These are phyloP conservation scores for Bombus terrestris DNA, from an alignment of 1,140 invertebrate genomes.

Conservation along the genomic window DNA sequence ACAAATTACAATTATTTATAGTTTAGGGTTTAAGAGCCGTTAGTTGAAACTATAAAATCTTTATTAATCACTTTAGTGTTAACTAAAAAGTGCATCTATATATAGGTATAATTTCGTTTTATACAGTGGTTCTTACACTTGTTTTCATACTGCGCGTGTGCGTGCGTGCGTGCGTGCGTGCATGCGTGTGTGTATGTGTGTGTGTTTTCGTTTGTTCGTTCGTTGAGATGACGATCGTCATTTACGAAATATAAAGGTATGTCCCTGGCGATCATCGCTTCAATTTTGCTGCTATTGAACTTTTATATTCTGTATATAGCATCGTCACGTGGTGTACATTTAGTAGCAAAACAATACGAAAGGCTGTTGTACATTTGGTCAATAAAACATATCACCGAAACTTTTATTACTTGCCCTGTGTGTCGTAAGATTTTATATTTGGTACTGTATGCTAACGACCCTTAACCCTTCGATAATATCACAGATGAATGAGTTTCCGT, in stretches of 20 bases:
- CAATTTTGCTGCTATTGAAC: not conserved
- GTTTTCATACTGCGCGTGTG: slow-evolving; percentile 30
- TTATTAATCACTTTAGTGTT: slow-evolving; percentile 54
- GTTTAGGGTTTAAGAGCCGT: slow-evolving; percentile 76
- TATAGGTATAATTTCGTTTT: slow-evolving; percentile 62
- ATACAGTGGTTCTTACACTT: slow-evolving; percentile 69
- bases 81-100: slow-evolving; percentile 50
- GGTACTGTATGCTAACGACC: slow-evolving; percentile 72
- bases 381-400: slow-evolving; percentile 52
- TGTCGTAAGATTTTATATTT: slow-evolving; percentile 61
- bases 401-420: slow-evolving; percentile 63
- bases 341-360: slow-evolving; percentile 55
- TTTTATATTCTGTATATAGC: not conserved
- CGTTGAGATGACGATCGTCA: slow-evolving; percentile 49
- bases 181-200: accelerated
- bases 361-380: slow-evolving; percentile 69
- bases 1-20: slow-evolving; percentile 79
- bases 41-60: slow-evolving; percentile 70
- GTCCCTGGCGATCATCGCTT: not conserved
- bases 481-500: slow-evolving; percentile 82
- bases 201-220: not conserved
- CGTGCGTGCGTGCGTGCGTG: not conserved
- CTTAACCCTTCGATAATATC: slow-evolving; percentile 82
- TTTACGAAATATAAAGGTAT: slow-evolving; percentile 2
- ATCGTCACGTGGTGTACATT: not conserved